Evolutionary conservation across 2,797 vertebrate genomes (phyloP), one percentile per base, ranked within the genome.

Genomic region (Acanthiza pusilla): DNA sequence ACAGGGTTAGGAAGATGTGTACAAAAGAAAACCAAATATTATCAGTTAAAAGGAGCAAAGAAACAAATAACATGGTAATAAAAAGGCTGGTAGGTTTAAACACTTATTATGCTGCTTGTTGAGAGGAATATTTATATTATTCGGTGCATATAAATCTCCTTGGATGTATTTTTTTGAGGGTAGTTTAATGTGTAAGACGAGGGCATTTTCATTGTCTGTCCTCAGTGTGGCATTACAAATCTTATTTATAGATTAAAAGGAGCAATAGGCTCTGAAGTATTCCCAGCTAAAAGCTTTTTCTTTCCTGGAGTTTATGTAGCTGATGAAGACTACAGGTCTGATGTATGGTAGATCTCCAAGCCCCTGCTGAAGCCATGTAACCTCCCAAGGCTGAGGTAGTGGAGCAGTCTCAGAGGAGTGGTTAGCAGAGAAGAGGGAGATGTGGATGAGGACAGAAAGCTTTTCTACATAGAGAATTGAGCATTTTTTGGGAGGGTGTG

Each of bases 301-400:
- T 76, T 20, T 85, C 15, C n/a, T 83, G 57, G 50, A 61, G 11
- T 71, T 89, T 58, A 47, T n/a, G 42, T 3, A 53, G 47, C 38
- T 87, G 42, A n/a, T 63, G 32, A 50, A 74, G 34, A n/a, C 36
- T 21, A 23, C 5, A 32, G 25, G 16, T 43, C 18, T 80, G 22
- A 7, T 8, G 1, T 12, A 18, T 16, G 23, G 13, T 51, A 1
- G 20, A 38, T 7, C 10, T 51, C 29, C 21, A 71, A n/a, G 32
- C 5, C 4, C 20, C 32, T 57, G 10, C 4, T 43, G 40, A 51
- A 87, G 34, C 4, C 8, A 10, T 0, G 1, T 30, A 19, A 40
- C 16, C 42, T 71, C 10, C 26, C 7, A 22, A 71, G 61, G 29
- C 27, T 10, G 29, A 48, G 22, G 18, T 1, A 51, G 27, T 9